Percentiles rank a stretch among this genome's conserved stretches.
These are phyloP conservation scores for Drosophila lowei DNA, from an alignment of 1,140 invertebrate species.

Conservation along the genomic window DNA sequence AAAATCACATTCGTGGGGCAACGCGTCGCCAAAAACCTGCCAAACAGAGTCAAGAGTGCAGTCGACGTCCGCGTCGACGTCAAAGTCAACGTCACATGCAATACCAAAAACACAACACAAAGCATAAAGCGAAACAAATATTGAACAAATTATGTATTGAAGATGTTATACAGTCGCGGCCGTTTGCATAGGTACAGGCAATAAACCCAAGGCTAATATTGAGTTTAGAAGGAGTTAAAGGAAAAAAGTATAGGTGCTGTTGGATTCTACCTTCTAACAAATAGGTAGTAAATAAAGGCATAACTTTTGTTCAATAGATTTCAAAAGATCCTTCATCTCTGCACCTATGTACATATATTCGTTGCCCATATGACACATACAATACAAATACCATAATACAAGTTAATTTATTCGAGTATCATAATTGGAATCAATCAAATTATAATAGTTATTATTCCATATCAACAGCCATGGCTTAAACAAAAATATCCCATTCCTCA, in stretches of 20 bases:
- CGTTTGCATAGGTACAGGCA: conserved; percentile 7
- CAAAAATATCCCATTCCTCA: too few species aligned
- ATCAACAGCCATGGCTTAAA: too few species aligned
- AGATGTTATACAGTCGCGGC: conserved; percentile 36
- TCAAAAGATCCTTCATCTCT: neutral
- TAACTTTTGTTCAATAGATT: too few species aligned
- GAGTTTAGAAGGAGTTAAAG: too few species aligned
- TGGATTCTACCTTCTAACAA: too few species aligned
- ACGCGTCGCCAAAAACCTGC: conserved; percentile 50
- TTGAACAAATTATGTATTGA: conserved; percentile 77
- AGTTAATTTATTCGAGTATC: too few species aligned
- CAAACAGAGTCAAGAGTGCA: conserved; percentile 68
- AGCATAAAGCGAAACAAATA: conserved; percentile 66
- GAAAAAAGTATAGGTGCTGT: too few species aligned
- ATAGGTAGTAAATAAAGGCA: neutral
- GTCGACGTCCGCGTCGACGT: conserved; percentile 28
- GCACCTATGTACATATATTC: too few species aligned
- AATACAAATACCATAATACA: too few species aligned
- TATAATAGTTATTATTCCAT: too few species aligned
- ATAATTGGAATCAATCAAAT: too few species aligned
- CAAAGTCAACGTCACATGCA: conserved; percentile 37
- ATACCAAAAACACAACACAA: conserved; percentile 58
- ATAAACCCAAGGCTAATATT: neutral
- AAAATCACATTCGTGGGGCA: conserved; percentile 53
- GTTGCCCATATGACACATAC: too few species aligned